Evolutionary conservation across 2,113 vertebrate genomes (phyloP), one percentile per base, ranked within the genome.

Genomic region (Hydrolagus affinis): DNA sequence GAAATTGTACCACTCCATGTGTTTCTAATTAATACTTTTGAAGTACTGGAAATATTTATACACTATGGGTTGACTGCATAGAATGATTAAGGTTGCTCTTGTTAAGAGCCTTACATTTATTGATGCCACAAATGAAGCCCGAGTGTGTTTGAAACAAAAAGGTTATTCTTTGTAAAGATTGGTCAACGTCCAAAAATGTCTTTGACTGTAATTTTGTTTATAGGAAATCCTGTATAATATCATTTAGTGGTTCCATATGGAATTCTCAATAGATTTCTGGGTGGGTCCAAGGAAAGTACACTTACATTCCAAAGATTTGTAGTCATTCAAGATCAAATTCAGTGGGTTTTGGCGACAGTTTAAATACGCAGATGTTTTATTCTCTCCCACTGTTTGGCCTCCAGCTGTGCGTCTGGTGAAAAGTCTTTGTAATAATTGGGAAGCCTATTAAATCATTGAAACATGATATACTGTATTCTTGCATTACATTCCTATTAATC

Each of bases 281-380:
- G 92, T 92, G 93, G 91, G 90, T 87, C 87, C 90, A 85, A 75
- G 74, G 71, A 96, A 96, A 95, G 93, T 94, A 95, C 96, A 95
- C 94, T 95, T 92, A 91, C 97, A 98, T 99, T 98, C 97, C 96
- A 96, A 93, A 94, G 94, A 96, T 95, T 94, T 93, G 91, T 94
- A 97, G 96, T 98, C 97, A 98, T 96, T 94, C 94, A 94, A 91
- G 97, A 98, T 98, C 96, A 96, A 95, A 95, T 98, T 98, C 96
- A 96, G 95, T 93, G 92, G 94, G 95, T 95, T 94, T 94, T 96
- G 95, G 95, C 95, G 95, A 93, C 92, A 94, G 92, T 93, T 95
- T 92, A 95, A 95, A 95, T 96, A 87, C 92, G 94, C 94, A 95
- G 93, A 95, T 95, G 94, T 91, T 93, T 87, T 93, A 91, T 91